Evolutionary conservation across 1,140 invertebrate species (phyloP).

Genomic region (Aradophagus sp.): DNA sequence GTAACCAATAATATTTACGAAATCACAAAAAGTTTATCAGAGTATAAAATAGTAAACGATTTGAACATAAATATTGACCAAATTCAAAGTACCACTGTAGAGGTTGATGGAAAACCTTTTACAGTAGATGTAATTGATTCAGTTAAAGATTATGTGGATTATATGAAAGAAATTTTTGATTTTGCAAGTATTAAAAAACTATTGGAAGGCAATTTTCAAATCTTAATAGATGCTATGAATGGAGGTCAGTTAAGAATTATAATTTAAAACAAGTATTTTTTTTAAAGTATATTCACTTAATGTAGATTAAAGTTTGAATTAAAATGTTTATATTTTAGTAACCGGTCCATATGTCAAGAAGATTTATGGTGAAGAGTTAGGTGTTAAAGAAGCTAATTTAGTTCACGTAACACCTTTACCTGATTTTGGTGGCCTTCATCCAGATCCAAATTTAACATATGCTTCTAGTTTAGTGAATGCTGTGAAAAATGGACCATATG

Average conservation of each 20-base stretch:
- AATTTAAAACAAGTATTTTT: too few species aligned
- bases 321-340: too few species aligned
- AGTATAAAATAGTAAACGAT: conserved; percentile 87
- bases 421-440: conserved; percentile 98
- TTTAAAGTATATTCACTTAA: too few species aligned
- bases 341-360: conserved; percentile 96
- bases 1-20: conserved; percentile 94
- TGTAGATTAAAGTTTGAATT: too few species aligned
- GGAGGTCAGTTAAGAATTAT: conserved; percentile 80
- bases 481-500: conserved; percentile 86
- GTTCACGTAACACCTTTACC: conserved; percentile 86
- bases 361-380: conserved; percentile 92
- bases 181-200: conserved; percentile 87
- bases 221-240: conserved; percentile 95
- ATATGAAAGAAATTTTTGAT: conserved; percentile 99
- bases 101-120: conserved; percentile 85
- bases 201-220: conserved; percentile 86
- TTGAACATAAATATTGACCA: conserved; percentile 85
- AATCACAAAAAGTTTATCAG: conserved; percentile 84
- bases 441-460: conserved; percentile 99
- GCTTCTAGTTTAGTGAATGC: conserved; percentile 89
- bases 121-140: conserved; percentile 94
- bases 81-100: conserved; percentile 73
- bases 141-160: conserved; percentile 90
- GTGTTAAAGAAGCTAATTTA: conserved; percentile 81